Evolutionary conservation across 35 echinoderm and acorn worm species (phyloP), one percentile per base, ranked within the genome.

Genomic region (Amphiura filiformis): DNA sequence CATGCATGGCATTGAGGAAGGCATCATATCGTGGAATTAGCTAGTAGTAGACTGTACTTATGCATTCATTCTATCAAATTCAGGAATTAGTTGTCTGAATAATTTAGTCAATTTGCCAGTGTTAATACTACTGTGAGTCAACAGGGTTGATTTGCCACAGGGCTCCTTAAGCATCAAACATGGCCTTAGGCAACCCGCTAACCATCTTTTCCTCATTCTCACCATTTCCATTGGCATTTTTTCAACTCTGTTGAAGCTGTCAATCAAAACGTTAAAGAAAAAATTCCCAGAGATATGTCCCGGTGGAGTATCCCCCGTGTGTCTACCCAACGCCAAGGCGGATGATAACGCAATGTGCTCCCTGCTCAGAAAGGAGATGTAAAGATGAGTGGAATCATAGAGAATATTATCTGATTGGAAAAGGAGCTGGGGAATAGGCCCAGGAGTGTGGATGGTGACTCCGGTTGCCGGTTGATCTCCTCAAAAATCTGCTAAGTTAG

Each of bases 81-180:
- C 61, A 70, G 28, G 61, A 70, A 70, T 70, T 70, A 70, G 61
- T 26, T 70, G 61, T 70, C 17, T 70, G 61, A 70, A 70, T 70
- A 70, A 70, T 70, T 70, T 70, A 70, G 61, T 70, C 61, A 70
- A 70, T 70, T 70, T 70, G 61, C 61, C 61, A 70, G 61, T 70
- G 44, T 52, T n/a, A 70, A 70, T 70, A 4, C 61, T 70, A 26
- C 61, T 70, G 28, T 70, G 61, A 70, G 61, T 70, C 61, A 70
- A 70, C 61, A 70, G 28, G 61, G 61, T 70, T 70, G 61, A 15
- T 1, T 70, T 15, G 61, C 61, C 28, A 70, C 7, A 70, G 61
- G 61, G 61, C 7, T 26, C 61, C 61, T 30, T 70, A 3, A 13
- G 61, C 61, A 70, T 70, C 61, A 30, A 18, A 70, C 61, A 70